Evolutionary conservation across 2,113 vertebrate species (phyloP).

Genomic region (Tetraodon nigroviridis): DNA sequence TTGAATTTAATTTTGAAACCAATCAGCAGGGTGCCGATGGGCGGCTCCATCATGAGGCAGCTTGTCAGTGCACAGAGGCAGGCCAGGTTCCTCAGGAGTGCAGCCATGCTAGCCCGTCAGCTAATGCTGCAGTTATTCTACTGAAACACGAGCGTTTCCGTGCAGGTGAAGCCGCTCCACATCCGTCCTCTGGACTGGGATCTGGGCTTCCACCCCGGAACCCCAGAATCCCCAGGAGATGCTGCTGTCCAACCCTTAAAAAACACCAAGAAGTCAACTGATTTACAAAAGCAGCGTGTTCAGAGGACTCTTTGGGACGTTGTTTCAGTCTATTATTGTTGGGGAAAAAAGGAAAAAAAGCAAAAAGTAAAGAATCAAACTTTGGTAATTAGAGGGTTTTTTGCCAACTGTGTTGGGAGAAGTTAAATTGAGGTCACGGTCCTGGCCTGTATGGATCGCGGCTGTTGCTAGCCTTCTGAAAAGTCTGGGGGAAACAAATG

Average conservation of each 20-base stretch:
- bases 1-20: conserved; percentile 6
- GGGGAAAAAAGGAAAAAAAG: too few species aligned
- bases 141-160: too few species aligned
- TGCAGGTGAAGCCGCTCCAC: neutral
- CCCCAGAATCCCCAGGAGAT: neutral
- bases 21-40: neutral
- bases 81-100: too few species aligned
- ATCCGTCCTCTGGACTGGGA: neutral
- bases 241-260: conserved; percentile 10
- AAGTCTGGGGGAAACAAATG: neutral
- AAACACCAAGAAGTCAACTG: conserved; percentile 6
- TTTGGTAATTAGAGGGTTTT: too few species aligned
- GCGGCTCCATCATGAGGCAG: neutral
- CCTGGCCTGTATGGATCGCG: too few species aligned
- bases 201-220: too few species aligned
- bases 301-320: neutral
- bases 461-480: too few species aligned
- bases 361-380: too few species aligned
- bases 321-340: neutral
- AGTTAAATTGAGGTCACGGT: too few species aligned
- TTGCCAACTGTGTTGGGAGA: too few species aligned
- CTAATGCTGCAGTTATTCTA: too few species aligned
- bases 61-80: neutral
- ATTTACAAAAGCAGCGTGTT: neutral
- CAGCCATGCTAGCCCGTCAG: too few species aligned